Conservation (phyloP, 2,888 invertebrate species). For the Ariolimax columbianus region DNA sequence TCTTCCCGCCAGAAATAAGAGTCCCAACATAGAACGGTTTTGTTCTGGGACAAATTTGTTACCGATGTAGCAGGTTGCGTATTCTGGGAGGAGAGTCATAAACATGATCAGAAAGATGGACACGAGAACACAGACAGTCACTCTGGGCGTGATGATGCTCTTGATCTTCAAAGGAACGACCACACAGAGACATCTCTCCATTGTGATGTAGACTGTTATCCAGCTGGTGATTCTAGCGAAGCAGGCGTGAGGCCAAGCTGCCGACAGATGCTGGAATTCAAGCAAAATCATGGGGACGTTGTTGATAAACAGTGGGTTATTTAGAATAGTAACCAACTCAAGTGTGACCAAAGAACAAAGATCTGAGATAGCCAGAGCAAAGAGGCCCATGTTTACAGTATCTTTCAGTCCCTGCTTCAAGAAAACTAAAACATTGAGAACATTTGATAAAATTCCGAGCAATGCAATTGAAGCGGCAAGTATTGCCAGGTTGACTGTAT, state of each 20-base stretch:
- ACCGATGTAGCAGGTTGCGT: constrained; percentile 7
- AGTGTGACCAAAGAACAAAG: background rate
- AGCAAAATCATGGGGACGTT: background rate
- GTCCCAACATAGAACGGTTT: constrained; percentile 26
- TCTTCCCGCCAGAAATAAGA: constrained; percentile 10
- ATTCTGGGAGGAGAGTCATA: constrained; percentile 27
- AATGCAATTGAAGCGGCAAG: background rate
- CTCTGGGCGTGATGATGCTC: constrained; percentile 16
- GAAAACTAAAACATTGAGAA: constrained; percentile 5
- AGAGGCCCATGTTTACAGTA: background rate
- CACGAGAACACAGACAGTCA: background rate
- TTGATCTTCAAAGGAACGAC: constrained; percentile 30
- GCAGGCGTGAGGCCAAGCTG: constrained; percentile 18
- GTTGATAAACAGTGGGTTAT: background rate
- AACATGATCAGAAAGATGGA: constrained; percentile 7
- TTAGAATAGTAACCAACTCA: background rate
- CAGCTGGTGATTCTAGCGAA: constrained; percentile 5
- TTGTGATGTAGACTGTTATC: constrained; percentile 29
- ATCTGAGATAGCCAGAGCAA: background rate
- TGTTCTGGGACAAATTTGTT: constrained; percentile 8
- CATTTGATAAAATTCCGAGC: background rate
- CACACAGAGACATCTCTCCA: constrained; percentile 43
- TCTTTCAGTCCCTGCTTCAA: background rate
- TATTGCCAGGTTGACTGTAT: background rate
- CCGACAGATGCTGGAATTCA: constrained; percentile 22